Evolutionary conservation across 2,113 vertebrate species (phyloP), one percentile per base, ranked within the genome.

Genomic region (Cyphomyrus discorhynchus): DNA sequence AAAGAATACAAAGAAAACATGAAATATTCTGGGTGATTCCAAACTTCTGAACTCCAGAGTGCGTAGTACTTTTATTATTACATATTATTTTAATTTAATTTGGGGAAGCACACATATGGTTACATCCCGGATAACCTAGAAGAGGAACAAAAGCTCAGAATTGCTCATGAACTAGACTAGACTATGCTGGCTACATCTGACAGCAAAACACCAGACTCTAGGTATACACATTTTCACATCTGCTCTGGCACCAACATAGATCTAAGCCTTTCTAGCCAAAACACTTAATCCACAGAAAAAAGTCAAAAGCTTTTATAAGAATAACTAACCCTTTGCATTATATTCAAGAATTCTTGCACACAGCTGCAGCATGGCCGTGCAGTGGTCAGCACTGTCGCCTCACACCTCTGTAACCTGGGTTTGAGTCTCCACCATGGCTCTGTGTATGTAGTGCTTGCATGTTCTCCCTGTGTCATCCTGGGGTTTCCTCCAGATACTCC

Each of bases 81-180:
- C 42, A 45, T 84, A 42, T n/a, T 13, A 46, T 8, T n/a, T n/a
- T 47, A 11, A 47, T 84, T 84, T 47, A n/a, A 47, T 39, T 84
- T 46, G 9, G 11, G 49, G 27, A 53, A 31, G 47, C 24, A 24
- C 47, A 86, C 3, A 1, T 31, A 1, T 53, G 49, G 42, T 88
- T 77, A 85, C 86, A 90, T 56, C 77, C 84, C 77, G 49, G 13
- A 89, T 86, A 90, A 89, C 74, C n/a, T 17, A n/a, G 58, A 5
- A 27, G 66, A 88, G 84, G 85, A 77, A 52, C 17, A 88, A 66
- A 80, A 88, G 85, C 91, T 86, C 86, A 88, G 83, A 86, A 49
- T 56, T 13, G 24, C 77, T 89, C 49, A 77, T 46, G 82, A 84
- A 84, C 17, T 47, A 47, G 45, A 39, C 82, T 46, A 9, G 45